These are phyloP conservation scores for Pomacea canaliculata DNA, from an alignment of 2,888 invertebrate species.

Conservation along the genomic window DNA sequence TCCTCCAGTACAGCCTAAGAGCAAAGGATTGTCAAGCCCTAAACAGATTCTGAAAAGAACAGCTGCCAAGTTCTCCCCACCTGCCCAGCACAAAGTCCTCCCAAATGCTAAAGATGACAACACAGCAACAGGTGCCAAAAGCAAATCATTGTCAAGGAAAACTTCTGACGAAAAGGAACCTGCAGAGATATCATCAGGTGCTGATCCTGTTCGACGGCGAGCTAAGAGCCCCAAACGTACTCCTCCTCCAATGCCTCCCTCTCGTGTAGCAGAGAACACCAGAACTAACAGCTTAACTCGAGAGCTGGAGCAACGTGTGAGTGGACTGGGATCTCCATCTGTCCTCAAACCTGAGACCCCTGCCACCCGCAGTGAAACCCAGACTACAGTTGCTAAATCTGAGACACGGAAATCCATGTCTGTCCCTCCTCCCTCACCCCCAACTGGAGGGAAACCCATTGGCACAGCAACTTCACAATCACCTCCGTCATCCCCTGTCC, in stretches of 20 bases:
- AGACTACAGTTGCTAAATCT: neutral
- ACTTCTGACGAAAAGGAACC: neutral
- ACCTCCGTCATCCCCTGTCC: slow-evolving; percentile 34
- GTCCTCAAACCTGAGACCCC: neutral
- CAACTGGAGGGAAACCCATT: slow-evolving; percentile 17
- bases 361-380: neutral
- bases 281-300: slow-evolving; percentile 48
- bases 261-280: slow-evolving; percentile 33
- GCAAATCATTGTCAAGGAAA: slow-evolving; percentile 22
- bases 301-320: slow-evolving; percentile 54
- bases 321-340: slow-evolving; percentile 20
- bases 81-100: slow-evolving; percentile 17
- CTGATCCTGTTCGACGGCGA: slow-evolving; percentile 45
- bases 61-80: slow-evolving; percentile 33
- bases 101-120: slow-evolving; percentile 14
- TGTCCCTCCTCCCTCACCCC: slow-evolving; percentile 35
- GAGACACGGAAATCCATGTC: slow-evolving; percentile 32
- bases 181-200: slow-evolving; percentile 27
- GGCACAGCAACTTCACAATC: neutral
- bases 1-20: slow-evolving; percentile 29
- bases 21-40: slow-evolving; percentile 37
- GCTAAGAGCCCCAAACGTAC: slow-evolving; percentile 58
- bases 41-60: slow-evolving; percentile 33
- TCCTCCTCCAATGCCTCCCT: slow-evolving; percentile 46
- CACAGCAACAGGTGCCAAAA: slow-evolving; percentile 21